A percentile compares a stretch with the other conserved stretches of the same genome.
These are phyloP conservation scores for Neoascia interrupta DNA, from an alignment of 2,888 invertebrate genomes.

Conservation along the genomic window DNA sequence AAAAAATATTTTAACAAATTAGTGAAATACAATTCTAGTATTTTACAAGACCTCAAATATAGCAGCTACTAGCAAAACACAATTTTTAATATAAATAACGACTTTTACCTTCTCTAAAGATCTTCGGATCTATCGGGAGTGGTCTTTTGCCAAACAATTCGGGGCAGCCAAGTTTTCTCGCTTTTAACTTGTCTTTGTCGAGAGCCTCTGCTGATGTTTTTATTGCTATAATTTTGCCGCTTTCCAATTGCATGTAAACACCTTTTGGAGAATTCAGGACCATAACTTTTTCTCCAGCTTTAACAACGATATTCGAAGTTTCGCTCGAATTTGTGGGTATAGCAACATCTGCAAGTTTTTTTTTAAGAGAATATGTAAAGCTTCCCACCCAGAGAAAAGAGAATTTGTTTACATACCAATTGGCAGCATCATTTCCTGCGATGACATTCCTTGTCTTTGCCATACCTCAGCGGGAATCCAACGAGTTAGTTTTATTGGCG, in stretches of 20 bases:
- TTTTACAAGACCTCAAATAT: not conserved
- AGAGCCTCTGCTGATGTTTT: conserved; percentile 79
- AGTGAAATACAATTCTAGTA: not conserved
- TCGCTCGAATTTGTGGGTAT: conserved; percentile 95
- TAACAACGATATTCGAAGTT: conserved; percentile 92
- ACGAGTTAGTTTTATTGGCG: conserved; percentile 81
- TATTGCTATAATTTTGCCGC: conserved; percentile 96
- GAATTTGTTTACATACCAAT: conserved; percentile 82
- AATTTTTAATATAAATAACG: not conserved
- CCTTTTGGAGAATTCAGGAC: conserved; percentile 97
- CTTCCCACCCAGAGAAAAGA: not conserved
- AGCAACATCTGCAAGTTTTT: conserved; percentile 92
- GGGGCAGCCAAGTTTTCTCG: conserved; percentile 10
- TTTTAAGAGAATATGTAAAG: conserved; percentile 34
- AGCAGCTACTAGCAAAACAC: too few relatives aligned
- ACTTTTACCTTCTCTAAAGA: conserved; percentile 24
- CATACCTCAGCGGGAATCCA: conserved; percentile 95
- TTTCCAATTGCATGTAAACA: conserved; percentile 96
- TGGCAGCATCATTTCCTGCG: conserved; percentile 96
- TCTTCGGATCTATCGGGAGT: not conserved
- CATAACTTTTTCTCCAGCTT: conserved; percentile 96
- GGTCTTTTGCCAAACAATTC: conserved; percentile 15
- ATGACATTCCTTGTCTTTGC: conserved; percentile 96
- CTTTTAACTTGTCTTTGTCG: conserved; percentile 55
- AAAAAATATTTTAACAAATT: not conserved